Conservation (phyloP, 2,888 invertebrate genomes). For the Noctua janthina region DNA sequence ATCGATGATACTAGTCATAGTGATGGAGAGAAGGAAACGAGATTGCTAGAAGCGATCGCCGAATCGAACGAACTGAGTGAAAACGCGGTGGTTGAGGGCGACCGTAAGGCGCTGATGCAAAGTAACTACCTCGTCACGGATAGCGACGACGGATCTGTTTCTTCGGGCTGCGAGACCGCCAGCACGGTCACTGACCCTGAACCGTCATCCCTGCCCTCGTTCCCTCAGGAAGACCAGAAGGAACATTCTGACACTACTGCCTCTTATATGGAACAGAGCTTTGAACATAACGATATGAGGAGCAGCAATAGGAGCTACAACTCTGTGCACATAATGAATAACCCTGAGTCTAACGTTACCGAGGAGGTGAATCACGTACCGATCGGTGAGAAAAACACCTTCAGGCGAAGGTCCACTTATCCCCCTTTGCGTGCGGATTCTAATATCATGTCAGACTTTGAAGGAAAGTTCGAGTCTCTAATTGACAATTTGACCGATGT, state of each 20-base stretch:
- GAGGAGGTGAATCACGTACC: conserved; percentile 87
- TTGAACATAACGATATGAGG: conserved; percentile 70
- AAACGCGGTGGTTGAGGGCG: conserved; percentile 71
- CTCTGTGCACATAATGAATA: conserved; percentile 69
- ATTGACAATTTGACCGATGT: conserved; percentile 84
- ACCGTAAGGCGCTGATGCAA: conserved; percentile 79
- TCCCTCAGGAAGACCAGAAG: conserved; percentile 84
- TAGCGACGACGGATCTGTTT: conserved; percentile 94
- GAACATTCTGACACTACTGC: conserved; percentile 84
- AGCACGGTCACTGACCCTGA: conserved; percentile 92
- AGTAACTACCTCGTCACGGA: conserved; percentile 91
- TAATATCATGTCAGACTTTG: conserved; percentile 77
- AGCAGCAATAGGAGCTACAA: conserved; percentile 74
- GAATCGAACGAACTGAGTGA: conserved; percentile 82
- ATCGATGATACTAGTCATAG: conserved; percentile 80
- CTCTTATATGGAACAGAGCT: conserved; percentile 71
- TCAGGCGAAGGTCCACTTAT: conserved; percentile 85
- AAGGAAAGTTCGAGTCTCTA: conserved; percentile 84
- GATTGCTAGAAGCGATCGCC: conserved; percentile 80
- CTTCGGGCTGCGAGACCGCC: conserved; percentile 95
- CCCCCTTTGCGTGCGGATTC: conserved; percentile 82
- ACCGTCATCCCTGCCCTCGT: conserved; percentile 86
- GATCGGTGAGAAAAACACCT: conserved; percentile 86
- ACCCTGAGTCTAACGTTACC: conserved; percentile 57
- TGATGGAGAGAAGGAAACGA: conserved; percentile 74